Evolutionary conservation across 2,797 vertebrate genomes (phyloP), one percentile per base, ranked within the genome.

Genomic region (Schizopygopsis pylzovi): DNA sequence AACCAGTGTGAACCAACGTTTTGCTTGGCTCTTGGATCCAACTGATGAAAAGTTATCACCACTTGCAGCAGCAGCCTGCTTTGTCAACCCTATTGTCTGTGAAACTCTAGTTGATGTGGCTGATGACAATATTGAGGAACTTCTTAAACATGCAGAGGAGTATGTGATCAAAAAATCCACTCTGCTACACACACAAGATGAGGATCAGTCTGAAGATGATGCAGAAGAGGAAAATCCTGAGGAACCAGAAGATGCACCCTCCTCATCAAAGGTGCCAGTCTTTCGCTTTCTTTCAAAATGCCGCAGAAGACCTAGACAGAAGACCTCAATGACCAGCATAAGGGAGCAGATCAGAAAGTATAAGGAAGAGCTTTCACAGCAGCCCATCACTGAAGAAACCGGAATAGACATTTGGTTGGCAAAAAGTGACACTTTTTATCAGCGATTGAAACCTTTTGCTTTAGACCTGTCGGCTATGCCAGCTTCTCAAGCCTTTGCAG

Each of bases 391-490:
- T 25, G 3, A n/a, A 56, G 12, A 54, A 54, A 72, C 68, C 82
- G 39, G 41, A 61, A 76, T 5, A 33, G 49, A 67, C 41, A 28
- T 56, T 56, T 79, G 47, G 54, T 37, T 83, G 54, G 45, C 75
- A 70, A 28, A 52, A 45, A 89, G 79, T 49, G 15, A 49, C 13
- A 49, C 13, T 16, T 49, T 49, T 15, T 49, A 16, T 47, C 12
- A 47, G 7, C 9, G 12, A 59, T 85, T 75, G 88, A 81, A 84
- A 87, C 67, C 73, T 43, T 79, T 85, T 82, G 72, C 79, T 37
- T 87, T 87, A 81, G 85, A 87, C 86, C 86, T 83, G 86, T 81
- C 87, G 76, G 54, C 90, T 87, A 85, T 92, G 90, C 88, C 81
- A 85, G 81, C 81, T 90, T 89, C 86, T 56, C 84, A 88, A 70